phyloP scores from a whole-genome alignment of 1,140 invertebrate species.

The Ostrea denselamellosa region DNA sequence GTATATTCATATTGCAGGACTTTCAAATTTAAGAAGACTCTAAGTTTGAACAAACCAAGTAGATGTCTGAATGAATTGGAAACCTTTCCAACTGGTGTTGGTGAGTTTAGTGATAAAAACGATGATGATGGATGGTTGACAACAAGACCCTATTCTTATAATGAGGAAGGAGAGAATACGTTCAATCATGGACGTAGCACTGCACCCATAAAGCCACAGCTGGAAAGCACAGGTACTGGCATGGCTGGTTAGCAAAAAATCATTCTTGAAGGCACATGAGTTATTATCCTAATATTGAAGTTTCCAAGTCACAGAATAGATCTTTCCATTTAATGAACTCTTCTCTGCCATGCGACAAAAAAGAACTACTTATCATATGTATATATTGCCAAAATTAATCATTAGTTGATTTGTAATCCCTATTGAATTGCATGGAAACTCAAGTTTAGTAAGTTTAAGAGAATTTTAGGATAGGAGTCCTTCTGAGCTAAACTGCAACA shows the following conservation, averaged over 20 bases:
- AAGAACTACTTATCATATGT: no score
- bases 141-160: neutral
- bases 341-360: no score
- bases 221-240: neutral
- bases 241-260: neutral
- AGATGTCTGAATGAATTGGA: neutral
- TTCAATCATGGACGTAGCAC: neutral
- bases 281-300: no score
- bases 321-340: no score
- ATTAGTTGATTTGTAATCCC: no score
- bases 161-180: neutral
- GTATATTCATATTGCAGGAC: neutral
- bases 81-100: neutral
- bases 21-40: slow-evolving; percentile 25
- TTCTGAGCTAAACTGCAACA: no score
- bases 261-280: neutral
- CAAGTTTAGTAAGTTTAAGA: no score
- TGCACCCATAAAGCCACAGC: neutral
- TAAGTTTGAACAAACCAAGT: slow-evolving; percentile 10
- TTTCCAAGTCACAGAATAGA: neutral
- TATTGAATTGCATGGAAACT: no score
- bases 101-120: neutral
- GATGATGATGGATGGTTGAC: slow-evolving; percentile 45
- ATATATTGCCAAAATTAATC: no score
- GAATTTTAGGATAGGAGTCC: no score